Evolutionary conservation across 2,113 vertebrate species (phyloP), one percentile per base, ranked within the genome.

Genomic region (Pedionomus torquatus): DNA sequence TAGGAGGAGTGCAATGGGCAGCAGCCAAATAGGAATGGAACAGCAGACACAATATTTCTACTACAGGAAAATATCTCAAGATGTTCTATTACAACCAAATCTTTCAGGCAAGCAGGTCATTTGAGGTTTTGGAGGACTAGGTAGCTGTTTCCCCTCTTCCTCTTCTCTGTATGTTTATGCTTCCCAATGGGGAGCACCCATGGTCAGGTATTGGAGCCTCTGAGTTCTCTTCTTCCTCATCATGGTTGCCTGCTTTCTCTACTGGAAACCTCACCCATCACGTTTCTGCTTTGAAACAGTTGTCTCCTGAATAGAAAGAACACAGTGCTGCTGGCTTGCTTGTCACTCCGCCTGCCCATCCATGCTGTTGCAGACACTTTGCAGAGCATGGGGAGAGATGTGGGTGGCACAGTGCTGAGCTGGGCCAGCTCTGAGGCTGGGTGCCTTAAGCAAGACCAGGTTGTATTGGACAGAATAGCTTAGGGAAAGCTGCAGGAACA

Each of bases 141-240:
- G 9, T 71, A 65, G 39, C 37, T 43, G 8, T 35, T 88, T 46
- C 41, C 14, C 49, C 7, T 71, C 20, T 24, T 87, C 7, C 7
- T 64, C 5, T 63, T 76, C 14, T 69, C 44, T 18, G 7, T 70
- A 28, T 3, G 2, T 52, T 44, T 26, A 57, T 33, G 9, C 26
- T 90, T 65, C 17, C 31, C 4, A 5, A 74, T 77, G 10, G 39
- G 58, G 16, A 71, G 35, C 63, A 64, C 58, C 54, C 11, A 6
- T 43, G 19, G 25, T 48, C 30, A 57, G 72, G 33, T 46, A 35
- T 19, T 0, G 0, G 49, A 37, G 9, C 8, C 2, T 20, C n/a
- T 5, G 1, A 5, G 6, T 31, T 57, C 25, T 69, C 18, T 33
- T 30, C 39, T 76, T 89, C 39, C 57, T 64, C 35, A 13, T 43